A percentile compares a stretch with the other conserved stretches of the same genome.
Conservation (phyloP, 2,113 vertebrate genomes). For the Phylloscopus whistleri region DNA sequence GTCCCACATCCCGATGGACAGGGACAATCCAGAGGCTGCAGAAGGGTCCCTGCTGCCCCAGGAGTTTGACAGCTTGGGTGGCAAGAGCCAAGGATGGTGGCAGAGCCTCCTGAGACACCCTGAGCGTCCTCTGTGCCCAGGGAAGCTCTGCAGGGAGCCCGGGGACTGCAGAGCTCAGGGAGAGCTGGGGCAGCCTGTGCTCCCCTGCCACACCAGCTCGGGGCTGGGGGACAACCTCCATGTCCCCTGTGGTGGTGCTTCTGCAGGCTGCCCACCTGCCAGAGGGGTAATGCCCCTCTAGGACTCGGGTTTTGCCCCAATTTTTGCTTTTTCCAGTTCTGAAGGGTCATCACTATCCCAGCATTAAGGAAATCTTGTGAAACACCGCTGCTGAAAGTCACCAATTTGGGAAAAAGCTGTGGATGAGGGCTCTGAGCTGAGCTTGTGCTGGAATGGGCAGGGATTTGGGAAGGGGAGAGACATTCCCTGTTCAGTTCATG, state of each 20-base stretch:
- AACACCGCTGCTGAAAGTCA: not conserved
- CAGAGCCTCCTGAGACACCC: not conserved
- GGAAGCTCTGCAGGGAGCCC: not conserved
- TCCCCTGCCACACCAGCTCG: not conserved
- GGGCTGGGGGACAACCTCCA: not conserved
- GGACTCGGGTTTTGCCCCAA: not conserved
- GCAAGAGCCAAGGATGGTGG: not conserved
- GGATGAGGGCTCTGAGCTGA: not conserved
- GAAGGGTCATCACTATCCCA: not conserved
- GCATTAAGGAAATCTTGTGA: too few species aligned
- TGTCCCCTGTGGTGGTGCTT: rapidly evolving
- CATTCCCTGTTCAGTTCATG: rapidly evolving
- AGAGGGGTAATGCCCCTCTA: rapidly evolving
- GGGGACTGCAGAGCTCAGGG: not conserved
- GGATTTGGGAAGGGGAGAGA: not conserved
- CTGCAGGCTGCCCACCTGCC: not conserved
- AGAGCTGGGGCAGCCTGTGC: not conserved
- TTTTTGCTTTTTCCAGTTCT: not conserved
- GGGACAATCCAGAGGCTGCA: not conserved
- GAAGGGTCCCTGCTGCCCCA: not conserved
- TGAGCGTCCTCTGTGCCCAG: rapidly evolving
- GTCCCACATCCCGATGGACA: rapidly evolving
- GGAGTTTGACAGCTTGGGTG: not conserved
- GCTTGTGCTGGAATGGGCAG: not conserved
- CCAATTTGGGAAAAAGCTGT: too few species aligned